Conservation (phyloP, 2,888 invertebrate species). For the Chalcosyrphus nemorum region DNA sequence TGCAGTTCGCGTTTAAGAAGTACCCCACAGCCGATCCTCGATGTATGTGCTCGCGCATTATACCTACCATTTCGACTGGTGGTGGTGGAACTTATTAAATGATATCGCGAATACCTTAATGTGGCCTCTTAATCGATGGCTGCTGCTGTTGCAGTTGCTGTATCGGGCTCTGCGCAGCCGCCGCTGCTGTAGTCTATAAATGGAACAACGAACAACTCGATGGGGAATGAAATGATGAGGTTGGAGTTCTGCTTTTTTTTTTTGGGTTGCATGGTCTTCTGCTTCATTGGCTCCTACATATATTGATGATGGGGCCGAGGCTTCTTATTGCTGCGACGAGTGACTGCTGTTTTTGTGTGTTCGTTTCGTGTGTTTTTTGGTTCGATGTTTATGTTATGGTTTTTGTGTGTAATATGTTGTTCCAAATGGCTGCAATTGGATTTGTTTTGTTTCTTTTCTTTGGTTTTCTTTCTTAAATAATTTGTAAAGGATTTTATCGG, state of each 20-base stretch:
- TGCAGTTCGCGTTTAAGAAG: constrained; percentile 46
- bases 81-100: constrained; percentile 70
- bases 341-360: constrained; percentile 50
- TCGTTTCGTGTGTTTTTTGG: constrained; percentile 49
- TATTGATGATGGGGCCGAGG: constrained; percentile 63
- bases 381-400: constrained; percentile 67
- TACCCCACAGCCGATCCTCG: too few relatives aligned
- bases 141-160: constrained; percentile 58
- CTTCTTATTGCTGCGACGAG: constrained; percentile 58
- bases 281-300: constrained; percentile 68
- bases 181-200: constrained; percentile 62
- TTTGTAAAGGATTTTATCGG: constrained; percentile 68
- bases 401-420: constrained; percentile 67
- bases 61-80: constrained; percentile 19
- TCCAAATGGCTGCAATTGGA: constrained; percentile 53
- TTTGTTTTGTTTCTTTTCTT: constrained; percentile 31
- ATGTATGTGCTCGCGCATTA: constrained; percentile 43
- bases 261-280: constrained; percentile 19
- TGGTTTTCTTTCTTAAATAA: constrained; percentile 56
- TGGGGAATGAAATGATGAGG: constrained; percentile 67
- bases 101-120: constrained; percentile 73
- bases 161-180: constrained; percentile 45
- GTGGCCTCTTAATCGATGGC: constrained; percentile 73
- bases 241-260: constrained; percentile 25
- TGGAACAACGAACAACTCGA: constrained; percentile 71